Evolutionary conservation across 2,797 vertebrate genomes (phyloP).

Genomic region (Bradypus variegatus): DNA sequence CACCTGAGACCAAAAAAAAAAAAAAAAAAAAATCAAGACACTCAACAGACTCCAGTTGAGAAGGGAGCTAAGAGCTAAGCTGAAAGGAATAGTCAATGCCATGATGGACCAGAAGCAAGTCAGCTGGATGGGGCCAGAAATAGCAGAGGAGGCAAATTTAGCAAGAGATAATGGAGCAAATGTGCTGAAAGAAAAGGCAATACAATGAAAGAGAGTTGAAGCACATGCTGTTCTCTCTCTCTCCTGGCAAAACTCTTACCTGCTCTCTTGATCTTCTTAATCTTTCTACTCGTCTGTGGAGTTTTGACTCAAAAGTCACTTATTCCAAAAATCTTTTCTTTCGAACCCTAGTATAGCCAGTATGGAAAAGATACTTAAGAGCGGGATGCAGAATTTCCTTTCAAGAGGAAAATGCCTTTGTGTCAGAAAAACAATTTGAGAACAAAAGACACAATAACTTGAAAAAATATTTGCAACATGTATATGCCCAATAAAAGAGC

Average conservation of each 20-base stretch:
- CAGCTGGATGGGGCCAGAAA: background rate
- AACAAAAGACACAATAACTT: background rate
- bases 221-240: background rate
- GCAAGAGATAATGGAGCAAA: background rate
- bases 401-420: background rate
- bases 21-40: background rate
- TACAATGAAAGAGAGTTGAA: background rate
- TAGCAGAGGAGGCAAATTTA: background rate
- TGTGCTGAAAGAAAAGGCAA: background rate
- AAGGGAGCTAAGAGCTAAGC: too few species aligned
- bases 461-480: background rate
- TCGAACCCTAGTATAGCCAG: background rate
- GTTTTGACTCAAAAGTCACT: background rate
- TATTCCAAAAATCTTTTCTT: background rate
- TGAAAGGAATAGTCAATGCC: background rate
- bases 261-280: background rate
- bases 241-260: background rate
- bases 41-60: background rate
- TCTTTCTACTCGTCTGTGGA: background rate
- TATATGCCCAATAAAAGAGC: background rate
- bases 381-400: background rate
- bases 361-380: background rate
- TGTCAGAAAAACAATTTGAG: background rate
- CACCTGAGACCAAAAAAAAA: background rate
- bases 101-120: background rate